Percentiles rank a stretch among this genome's conserved stretches.
These are phyloP conservation scores for Grapholita molesta DNA, from an alignment of 1,140 invertebrate genomes.

Conservation along the genomic window DNA sequence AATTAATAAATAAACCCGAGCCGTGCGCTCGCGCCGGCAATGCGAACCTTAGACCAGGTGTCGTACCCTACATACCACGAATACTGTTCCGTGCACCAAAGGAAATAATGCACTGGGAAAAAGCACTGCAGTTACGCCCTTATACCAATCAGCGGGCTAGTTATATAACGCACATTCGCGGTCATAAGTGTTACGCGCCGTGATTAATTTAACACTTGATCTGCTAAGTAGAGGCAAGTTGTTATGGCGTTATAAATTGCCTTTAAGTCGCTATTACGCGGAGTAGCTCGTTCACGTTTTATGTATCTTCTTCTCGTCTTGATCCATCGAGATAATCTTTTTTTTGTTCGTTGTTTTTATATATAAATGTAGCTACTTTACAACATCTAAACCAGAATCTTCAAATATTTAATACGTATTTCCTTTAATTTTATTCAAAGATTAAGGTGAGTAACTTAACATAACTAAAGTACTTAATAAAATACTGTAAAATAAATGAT, in stretches of 20 bases:
- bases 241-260: neutral
- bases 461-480: no score
- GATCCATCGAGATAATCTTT: no score
- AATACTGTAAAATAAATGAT: no score
- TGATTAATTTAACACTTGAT: slow-evolving; percentile 1
- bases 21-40: neutral
- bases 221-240: neutral
- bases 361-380: no score
- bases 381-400: no score
- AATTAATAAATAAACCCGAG: no score
- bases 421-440: no score
- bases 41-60: neutral
- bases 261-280: neutral
- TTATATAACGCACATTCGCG: slow-evolving; percentile 12
- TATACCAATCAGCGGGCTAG: neutral
- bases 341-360: no score
- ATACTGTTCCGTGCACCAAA: neutral
- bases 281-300: neutral
- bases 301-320: no score
- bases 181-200: neutral
- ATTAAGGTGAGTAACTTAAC: no score
- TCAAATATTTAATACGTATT: no score
- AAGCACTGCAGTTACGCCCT: neutral
- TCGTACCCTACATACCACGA: neutral
- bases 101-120: neutral